phyloP scores from a whole-genome alignment of 2,888 invertebrate species.

The Acanthococcus lagerstroemiae region DNA sequence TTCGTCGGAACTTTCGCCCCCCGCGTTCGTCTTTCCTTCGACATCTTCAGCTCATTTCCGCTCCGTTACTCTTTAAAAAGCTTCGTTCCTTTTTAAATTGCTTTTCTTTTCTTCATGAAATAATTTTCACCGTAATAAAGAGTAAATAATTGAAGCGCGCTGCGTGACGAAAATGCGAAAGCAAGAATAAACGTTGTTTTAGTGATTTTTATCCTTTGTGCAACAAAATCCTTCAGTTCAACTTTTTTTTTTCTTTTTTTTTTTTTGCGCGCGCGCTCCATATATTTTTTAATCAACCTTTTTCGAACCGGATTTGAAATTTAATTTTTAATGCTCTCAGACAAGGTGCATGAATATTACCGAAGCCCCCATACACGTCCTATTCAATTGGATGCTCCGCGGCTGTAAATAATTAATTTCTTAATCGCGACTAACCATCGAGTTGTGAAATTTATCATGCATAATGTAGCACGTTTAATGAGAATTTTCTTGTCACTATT shows the following conservation, averaged over 20 bases:
- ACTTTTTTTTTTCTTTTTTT: slow-evolving; percentile 5
- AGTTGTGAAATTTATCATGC: slow-evolving; percentile 28
- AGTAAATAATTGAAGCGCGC: slow-evolving; percentile 30
- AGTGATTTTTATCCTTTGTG: slow-evolving; percentile 15
- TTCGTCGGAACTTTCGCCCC: slow-evolving; percentile 15
- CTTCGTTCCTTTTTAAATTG: slow-evolving; percentile 27
- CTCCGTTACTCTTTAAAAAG: slow-evolving; percentile 29
- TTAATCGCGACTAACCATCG: slow-evolving; percentile 29
- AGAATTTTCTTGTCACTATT: slow-evolving; percentile 14
- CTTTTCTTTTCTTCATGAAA: slow-evolving; percentile 30
- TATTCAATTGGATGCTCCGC: slow-evolving; percentile 1
- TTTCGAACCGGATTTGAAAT: slow-evolving; percentile 25
- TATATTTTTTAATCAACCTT: slow-evolving; percentile 27
- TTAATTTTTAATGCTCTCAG: slow-evolving; percentile 24
- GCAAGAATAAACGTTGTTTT: slow-evolving; percentile 19
- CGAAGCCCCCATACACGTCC: not conserved
- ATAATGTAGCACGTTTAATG: slow-evolving; percentile 23
- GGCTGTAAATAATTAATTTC: slow-evolving; percentile 27
- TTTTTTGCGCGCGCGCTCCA: not conserved
- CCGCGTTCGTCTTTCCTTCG: slow-evolving; percentile 7
- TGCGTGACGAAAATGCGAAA: slow-evolving; percentile 30
- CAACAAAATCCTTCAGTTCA: slow-evolving; percentile 21
- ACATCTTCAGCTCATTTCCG: slow-evolving; percentile 28
- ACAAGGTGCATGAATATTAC: slow-evolving; percentile 23
- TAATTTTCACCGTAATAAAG: slow-evolving; percentile 30